phyloP scores from a whole-genome alignment of 2,888 invertebrate species.

The Leucoma salicis region DNA sequence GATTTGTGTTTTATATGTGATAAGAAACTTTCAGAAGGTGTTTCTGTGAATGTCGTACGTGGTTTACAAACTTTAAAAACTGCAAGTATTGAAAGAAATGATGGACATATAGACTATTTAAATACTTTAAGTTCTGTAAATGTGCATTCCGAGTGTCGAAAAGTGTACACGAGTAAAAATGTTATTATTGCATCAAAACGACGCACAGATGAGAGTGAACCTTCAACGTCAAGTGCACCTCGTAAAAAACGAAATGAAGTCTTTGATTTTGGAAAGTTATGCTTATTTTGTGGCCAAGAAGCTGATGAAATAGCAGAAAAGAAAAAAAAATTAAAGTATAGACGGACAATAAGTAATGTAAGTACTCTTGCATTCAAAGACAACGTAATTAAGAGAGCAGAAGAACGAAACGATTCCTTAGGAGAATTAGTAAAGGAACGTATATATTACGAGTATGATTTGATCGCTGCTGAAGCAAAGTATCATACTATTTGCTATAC shows the following conservation, averaged over 20 bases:
- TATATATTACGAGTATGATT: conserved; percentile 38
- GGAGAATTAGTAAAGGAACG: conserved; percentile 42
- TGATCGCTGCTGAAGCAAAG: conserved; percentile 44
- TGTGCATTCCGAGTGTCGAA: conserved; percentile 34
- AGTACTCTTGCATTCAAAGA: conserved; percentile 47
- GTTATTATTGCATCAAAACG: conserved; percentile 28
- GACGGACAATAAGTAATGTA: conserved; percentile 41
- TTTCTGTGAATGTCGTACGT: conserved; percentile 31
- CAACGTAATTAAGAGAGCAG: conserved; percentile 45
- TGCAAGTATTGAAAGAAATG: conserved; percentile 35
- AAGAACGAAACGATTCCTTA: conserved; percentile 43
- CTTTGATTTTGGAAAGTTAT: conserved; percentile 37
- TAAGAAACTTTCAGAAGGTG: conserved; percentile 1
- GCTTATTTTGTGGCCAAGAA: conserved; percentile 50
- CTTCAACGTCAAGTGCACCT: conserved; percentile 31
- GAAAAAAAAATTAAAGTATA: conserved; percentile 35
- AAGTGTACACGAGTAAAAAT: conserved; percentile 35
- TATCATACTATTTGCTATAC: conserved; percentile 49
- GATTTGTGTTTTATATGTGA: background rate
- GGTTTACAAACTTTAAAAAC: conserved; percentile 35
- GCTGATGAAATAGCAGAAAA: conserved; percentile 44
- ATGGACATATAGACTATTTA: conserved; percentile 19
- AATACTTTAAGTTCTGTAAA: conserved; percentile 1
- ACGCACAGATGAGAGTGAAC: conserved; percentile 25
- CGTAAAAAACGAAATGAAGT: conserved; percentile 28